A percentile compares a stretch with the other conserved stretches of the same genome.
These are phyloP conservation scores for Tetrax tetrax DNA, from an alignment of 2,113 vertebrate species.

Conservation along the genomic window DNA sequence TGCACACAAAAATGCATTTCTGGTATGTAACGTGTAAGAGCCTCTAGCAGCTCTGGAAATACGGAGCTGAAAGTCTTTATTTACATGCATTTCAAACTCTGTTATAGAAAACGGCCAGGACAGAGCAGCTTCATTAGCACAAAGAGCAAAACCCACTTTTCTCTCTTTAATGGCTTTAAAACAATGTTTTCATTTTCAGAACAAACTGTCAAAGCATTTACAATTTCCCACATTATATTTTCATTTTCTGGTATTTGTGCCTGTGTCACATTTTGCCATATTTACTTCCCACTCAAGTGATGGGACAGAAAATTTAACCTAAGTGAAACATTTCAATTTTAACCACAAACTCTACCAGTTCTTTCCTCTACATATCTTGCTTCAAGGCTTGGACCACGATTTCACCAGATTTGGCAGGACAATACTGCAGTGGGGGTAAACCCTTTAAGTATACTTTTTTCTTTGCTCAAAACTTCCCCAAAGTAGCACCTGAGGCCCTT, in stretches of 20 bases:
- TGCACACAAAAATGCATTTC: background rate
- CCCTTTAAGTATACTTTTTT: background rate
- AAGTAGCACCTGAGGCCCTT: background rate
- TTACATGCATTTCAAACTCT: background rate
- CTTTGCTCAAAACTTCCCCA: background rate
- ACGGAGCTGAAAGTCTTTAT: background rate
- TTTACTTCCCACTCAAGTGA: background rate
- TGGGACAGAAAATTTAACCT: background rate
- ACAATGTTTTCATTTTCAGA: background rate
- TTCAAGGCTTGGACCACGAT: background rate
- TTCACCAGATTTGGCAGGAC: background rate
- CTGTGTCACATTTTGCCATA: background rate
- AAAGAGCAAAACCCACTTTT: background rate
- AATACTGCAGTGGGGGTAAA: background rate
- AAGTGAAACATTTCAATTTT: background rate
- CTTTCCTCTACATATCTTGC: background rate
- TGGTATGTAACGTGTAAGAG: rapidly evolving
- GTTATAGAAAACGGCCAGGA: background rate
- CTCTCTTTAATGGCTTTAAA: background rate
- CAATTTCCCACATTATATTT: background rate
- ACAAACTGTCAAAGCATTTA: background rate
- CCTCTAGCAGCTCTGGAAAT: background rate
- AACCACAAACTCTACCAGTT: background rate
- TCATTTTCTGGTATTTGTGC: background rate
- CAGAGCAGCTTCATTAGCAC: background rate